Evolutionary conservation across 2,113 vertebrate species (phyloP).

Genomic region (Natator depressus): DNA sequence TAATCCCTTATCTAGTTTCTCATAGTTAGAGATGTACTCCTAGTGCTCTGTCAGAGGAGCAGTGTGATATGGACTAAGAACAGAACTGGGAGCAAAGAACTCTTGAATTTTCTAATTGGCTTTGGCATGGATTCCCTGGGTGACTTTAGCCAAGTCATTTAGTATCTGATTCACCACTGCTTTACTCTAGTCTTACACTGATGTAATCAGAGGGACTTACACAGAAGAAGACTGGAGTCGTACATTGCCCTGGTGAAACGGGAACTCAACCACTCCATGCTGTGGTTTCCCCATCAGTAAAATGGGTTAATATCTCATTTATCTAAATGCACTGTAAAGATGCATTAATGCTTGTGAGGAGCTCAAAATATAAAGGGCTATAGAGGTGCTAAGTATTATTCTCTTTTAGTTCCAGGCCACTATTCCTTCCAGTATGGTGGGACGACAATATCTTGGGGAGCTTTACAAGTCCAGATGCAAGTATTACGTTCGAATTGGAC

Average conservation of each 20-base stretch:
- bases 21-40: not conserved
- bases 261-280: not conserved
- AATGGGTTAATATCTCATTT: not conserved
- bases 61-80: fast-evolving
- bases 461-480: not conserved
- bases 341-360: not conserved
- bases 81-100: not conserved
- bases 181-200: constrained; percentile 38
- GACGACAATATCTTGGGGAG: not conserved
- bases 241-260: not conserved
- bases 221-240: not conserved
- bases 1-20: not conserved
- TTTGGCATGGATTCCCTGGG: not conserved
- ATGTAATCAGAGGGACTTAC: constrained; percentile 10
- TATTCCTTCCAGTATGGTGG: not conserved
- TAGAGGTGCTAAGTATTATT: not conserved
- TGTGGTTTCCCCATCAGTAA: not conserved
- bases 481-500: not conserved
- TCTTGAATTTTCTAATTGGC: not conserved
- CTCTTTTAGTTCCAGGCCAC: not conserved
- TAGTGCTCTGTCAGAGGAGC: fast-evolving
- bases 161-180: not conserved
- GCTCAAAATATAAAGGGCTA: not conserved
- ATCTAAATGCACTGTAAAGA: not conserved
- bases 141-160: not conserved